phyloP scores from a whole-genome alignment of 2,797 vertebrate species.

The Erethizon dorsatum region DNA sequence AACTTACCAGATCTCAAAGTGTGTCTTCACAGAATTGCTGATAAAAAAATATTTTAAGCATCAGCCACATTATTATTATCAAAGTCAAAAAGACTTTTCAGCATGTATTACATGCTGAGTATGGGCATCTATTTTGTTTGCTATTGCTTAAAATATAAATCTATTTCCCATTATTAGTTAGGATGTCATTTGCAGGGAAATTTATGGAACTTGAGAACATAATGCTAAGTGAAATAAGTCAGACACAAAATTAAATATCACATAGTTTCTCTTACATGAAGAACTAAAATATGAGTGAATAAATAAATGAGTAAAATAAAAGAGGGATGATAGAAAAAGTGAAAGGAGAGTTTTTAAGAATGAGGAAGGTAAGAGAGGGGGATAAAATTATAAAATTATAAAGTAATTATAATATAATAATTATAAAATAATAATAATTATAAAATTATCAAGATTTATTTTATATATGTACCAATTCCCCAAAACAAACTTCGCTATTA shows the following conservation, averaged over 20 bases:
- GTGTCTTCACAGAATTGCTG: conserved; percentile 21
- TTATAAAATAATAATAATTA: no score
- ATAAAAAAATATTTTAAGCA: conserved; percentile 71
- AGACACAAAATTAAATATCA: neutral
- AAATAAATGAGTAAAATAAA: neutral
- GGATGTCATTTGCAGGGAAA: neutral
- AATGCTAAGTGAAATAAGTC: neutral
- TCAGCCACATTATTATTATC: conserved; percentile 35
- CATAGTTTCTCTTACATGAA: neutral
- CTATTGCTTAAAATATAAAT: conserved; percentile 26
- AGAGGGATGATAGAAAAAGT: neutral
- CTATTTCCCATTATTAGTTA: neutral
- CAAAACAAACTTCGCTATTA: neutral
- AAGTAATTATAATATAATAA: no score
- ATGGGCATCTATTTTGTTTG: neutral
- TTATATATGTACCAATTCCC: neutral
- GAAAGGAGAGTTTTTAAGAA: neutral
- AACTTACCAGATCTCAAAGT: conserved; percentile 60
- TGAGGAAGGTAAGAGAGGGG: neutral
- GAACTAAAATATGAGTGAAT: neutral
- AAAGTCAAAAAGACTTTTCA: conserved; percentile 16
- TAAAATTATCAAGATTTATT: neutral
- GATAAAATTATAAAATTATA: neutral
- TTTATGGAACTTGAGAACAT: neutral
- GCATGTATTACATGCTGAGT: neutral